These are phyloP conservation scores for Deilephila porcellus DNA, from an alignment of 2,888 invertebrate genomes.

Conservation along the genomic window DNA sequence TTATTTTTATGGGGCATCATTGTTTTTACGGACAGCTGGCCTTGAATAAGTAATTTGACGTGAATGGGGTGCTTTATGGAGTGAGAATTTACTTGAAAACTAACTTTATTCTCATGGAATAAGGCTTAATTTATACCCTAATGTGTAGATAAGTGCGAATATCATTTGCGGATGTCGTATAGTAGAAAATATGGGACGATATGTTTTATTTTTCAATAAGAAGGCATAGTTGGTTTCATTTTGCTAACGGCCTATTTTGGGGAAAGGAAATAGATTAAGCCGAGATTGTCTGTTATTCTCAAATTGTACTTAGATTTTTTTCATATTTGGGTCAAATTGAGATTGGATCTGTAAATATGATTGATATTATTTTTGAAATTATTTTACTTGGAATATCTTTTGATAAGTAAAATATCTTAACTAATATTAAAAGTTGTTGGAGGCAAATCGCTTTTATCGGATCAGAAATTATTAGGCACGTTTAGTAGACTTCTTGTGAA, in stretches of 20 bases:
- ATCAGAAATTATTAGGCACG: too few relatives aligned
- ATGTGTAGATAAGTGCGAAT: not conserved
- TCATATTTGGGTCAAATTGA: too few relatives aligned
- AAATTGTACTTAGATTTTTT: not conserved
- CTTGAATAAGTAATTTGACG: slow-evolving; percentile 47
- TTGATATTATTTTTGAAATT: too few relatives aligned
- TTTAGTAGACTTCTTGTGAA: too few relatives aligned
- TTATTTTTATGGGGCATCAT: slow-evolving; percentile 50
- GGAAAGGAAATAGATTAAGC: not conserved
- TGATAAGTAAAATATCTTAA: too few relatives aligned
- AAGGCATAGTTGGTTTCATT: slow-evolving; percentile 11
- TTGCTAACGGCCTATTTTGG: not conserved
- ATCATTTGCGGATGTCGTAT: slow-evolving; percentile 21
- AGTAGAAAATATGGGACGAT: slow-evolving; percentile 15
- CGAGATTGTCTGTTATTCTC: not conserved
- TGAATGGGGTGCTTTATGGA: slow-evolving; percentile 41
- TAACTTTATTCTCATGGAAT: not conserved
- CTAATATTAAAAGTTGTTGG: too few relatives aligned
- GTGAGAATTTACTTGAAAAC: not conserved
- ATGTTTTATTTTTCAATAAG: slow-evolving; percentile 25
- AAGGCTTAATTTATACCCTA: not conserved
- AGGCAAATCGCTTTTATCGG: too few relatives aligned
- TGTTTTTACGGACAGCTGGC: slow-evolving; percentile 45
- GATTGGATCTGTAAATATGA: too few relatives aligned
- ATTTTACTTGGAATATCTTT: too few relatives aligned